These are phyloP conservation scores for Alloplasta piceator DNA, from an alignment of 2,888 invertebrate genomes.

Conservation along the genomic window DNA sequence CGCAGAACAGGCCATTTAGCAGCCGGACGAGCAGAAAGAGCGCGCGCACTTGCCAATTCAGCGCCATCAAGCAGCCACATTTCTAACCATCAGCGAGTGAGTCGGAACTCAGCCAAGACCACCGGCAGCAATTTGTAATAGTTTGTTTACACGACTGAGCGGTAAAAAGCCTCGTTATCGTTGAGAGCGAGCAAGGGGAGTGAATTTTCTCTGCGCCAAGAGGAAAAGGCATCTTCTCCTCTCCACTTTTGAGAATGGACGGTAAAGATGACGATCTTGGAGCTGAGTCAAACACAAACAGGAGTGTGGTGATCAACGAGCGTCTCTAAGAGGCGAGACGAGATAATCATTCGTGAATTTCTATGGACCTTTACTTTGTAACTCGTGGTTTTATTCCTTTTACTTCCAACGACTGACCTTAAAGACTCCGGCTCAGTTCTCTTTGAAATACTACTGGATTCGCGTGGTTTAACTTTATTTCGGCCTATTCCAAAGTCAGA, in stretches of 20 bases:
- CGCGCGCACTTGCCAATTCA: slow-evolving; percentile 43
- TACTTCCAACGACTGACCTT: no score
- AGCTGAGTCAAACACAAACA: slow-evolving; percentile 16
- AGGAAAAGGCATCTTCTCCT: not conserved
- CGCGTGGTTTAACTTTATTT: slow-evolving; percentile 46
- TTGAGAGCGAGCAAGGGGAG: slow-evolving; percentile 51
- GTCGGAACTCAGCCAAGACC: slow-evolving; percentile 17
- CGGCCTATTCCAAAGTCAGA: slow-evolving; percentile 44
- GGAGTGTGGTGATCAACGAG: not conserved
- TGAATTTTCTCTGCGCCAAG: slow-evolving; percentile 49
- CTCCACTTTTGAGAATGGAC: slow-evolving; percentile 47
- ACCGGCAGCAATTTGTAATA: slow-evolving; percentile 60
- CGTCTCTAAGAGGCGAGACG: slow-evolving; percentile 13
- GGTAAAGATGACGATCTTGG: slow-evolving; percentile 53
- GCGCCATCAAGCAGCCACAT: slow-evolving; percentile 34
- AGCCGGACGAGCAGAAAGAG: slow-evolving; percentile 7
- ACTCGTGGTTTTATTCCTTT: not conserved
- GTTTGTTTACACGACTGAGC: slow-evolving; percentile 64
- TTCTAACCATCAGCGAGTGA: slow-evolving; percentile 30
- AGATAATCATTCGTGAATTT: slow-evolving; percentile 54
- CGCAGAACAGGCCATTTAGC: not conserved
- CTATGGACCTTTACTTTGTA: slow-evolving; percentile 23
- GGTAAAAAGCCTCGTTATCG: slow-evolving; percentile 65
- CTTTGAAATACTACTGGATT: not conserved
- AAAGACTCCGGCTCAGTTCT: no score